Conservation (phyloP, 1,140 invertebrate genomes). For the Eriosoma lanigerum region DNA sequence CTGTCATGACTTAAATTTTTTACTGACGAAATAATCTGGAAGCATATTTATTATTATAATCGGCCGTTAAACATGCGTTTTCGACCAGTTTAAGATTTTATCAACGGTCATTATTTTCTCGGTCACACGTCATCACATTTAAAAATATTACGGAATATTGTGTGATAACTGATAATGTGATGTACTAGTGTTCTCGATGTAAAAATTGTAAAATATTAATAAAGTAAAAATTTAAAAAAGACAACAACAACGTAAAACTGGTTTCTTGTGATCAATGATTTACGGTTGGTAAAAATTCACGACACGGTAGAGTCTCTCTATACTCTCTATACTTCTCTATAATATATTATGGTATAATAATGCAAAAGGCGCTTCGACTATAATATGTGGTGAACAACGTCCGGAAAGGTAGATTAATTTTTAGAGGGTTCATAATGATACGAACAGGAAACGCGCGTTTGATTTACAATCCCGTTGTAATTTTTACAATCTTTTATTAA, state of each 20-base stretch:
- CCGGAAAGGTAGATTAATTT: slow-evolving; percentile 1
- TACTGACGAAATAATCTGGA: too few relatives aligned
- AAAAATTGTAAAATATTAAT: slow-evolving; percentile 18
- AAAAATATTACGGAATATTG: background rate
- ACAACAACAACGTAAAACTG: background rate
- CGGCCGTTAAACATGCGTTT: background rate
- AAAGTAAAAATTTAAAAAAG: background rate
- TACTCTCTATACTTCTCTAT: too few relatives aligned
- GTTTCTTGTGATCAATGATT: slow-evolving; percentile 24
- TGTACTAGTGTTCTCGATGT: background rate
- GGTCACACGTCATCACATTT: background rate
- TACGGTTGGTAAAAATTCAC: slow-evolving; percentile 31
- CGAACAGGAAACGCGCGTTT: background rate
- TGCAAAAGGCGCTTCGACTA: too few relatives aligned
- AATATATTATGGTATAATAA: too few relatives aligned
- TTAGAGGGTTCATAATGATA: slow-evolving; percentile 9
- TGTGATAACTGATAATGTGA: too few relatives aligned
- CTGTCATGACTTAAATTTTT: too few relatives aligned
- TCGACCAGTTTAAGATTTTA: slow-evolving; percentile 15
- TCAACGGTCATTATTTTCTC: background rate
- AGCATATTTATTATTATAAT: background rate
- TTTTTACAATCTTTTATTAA: slow-evolving; percentile 2
- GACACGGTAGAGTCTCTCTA: background rate
- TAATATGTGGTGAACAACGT: background rate
- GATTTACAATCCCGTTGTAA: slow-evolving; percentile 24